phyloP scores from a whole-genome alignment of 2,888 invertebrate species.

The Stenodera caucasica region DNA sequence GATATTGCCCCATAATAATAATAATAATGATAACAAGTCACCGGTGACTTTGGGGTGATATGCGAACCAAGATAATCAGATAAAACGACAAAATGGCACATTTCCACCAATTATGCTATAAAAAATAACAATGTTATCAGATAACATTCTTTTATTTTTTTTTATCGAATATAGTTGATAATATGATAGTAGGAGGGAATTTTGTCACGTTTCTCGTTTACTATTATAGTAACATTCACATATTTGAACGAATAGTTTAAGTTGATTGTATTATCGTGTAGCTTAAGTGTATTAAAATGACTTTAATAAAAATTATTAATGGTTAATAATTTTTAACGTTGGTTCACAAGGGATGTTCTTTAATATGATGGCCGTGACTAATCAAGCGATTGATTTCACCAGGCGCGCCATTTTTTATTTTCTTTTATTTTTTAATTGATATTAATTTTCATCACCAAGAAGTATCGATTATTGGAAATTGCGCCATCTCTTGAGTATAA shows the following conservation, averaged over 20 bases:
- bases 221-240: background rate
- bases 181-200: background rate
- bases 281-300: constrained; percentile 24
- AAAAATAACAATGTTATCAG: constrained; percentile 43
- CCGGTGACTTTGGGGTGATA: background rate
- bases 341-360: background rate
- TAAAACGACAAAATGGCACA: constrained; percentile 38
- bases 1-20: constrained; percentile 31
- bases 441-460: background rate
- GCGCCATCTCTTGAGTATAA: no score
- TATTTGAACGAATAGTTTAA: no score
- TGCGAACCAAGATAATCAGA: constrained; percentile 29
- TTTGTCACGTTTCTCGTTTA: background rate
- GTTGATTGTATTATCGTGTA: constrained; percentile 24
- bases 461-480: background rate
- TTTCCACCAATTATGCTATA: constrained; percentile 46
- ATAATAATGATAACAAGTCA: constrained; percentile 40
- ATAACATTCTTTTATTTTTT: no score
- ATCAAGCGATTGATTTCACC: background rate
- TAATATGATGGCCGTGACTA: constrained; percentile 3
- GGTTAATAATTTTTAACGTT: constrained; percentile 21
- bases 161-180: background rate
- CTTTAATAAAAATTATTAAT: constrained; percentile 24
- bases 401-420: background rate
- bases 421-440: background rate